Evolutionary conservation across 2,888 invertebrate genomes (phyloP), one percentile per base, ranked within the genome.

Genomic region (Heliconius aoede): DNA sequence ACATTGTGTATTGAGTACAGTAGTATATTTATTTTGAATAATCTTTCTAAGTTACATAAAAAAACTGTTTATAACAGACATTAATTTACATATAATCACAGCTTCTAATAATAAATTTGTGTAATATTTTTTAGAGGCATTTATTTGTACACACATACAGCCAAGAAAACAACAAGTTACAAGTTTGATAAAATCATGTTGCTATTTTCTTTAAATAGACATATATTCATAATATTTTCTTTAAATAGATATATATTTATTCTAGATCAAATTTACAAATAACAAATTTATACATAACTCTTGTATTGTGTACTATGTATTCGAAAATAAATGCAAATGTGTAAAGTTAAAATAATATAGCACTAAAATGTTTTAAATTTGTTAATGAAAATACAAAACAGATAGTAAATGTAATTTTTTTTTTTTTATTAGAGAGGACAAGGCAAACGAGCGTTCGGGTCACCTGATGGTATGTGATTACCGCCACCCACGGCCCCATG

Each of bases 241-340:
- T 64, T 32, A 61, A n/a, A n/a, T n/a, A n/a, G n/a, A n/a, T n/a
- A n/a, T n/a, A n/a, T n/a, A n/a, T n/a, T n/a, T n/a, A n/a, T 64
- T 21, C n/a, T 64, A 64, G 11, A n/a, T 11, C n/a, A 21, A 46
- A 46, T 21, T 7, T 46, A 5, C 46, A 46, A 7, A 46, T 18
- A 46, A 18, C 46, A 46, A 46, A 7, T 5, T 18, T 5, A 46
- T 5, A 46, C 46, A 46, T 46, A 46, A 46, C 7, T 18, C 18
- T 46, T n/a, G n/a, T n/a, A 4, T 46, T 46, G 46, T 46, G 46
- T 21, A 18, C 18, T 46, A 18, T 46, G n/a, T 28, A 9, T 15
- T 64, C 9, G 9, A 11, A 55, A n/a, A 55, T 62, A 65, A 65
- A 40, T 65, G 65, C 65, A 65, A 64, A 64, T 62, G 4, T 62